Base-by-base conservation (phyloP, 1,140 invertebrate genomes). In the Diachasma alloeum region DNA sequence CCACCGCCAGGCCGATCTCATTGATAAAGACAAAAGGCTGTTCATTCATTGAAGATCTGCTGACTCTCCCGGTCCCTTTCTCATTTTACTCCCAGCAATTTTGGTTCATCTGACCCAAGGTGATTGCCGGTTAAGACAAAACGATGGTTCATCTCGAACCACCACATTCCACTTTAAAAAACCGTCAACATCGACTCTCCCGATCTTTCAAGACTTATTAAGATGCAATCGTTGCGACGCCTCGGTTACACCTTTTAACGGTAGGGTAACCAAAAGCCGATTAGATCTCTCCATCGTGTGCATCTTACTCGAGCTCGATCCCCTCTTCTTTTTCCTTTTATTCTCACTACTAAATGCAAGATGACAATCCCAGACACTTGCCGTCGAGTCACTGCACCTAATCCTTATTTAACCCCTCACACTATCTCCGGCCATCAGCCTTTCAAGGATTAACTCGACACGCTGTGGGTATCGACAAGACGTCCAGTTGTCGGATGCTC, bases 391-490 rank as follows among this genome's bases (percentile, higher is more conserved):
- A 85, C 17, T 76, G 74, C 70, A 77, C 72, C 13, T 85, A 84
- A 85, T 85, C 83, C 83, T 82, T 80, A 84, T 85, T 85, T 85
- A 83, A 85, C 80, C 81, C 66, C 36, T 68, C 74, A 24, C 2
- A 78, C 48, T 84, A 85, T 84, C 83, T 76, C 53, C 56, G 77
- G 77, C 79, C 78, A 78, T 63, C 59, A 63, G 24, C 59, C 24
- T 11, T 22, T 70, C 63, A 68, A 76, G 82, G 83, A 85, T 85
- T 84, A 84, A 83, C 80, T 83, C 78, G 76, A 82, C 56, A 79
- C 42, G 37, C 36, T 42, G 22, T 71, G 74, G 26, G 4, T 63
- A 63, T 24, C 59, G 59, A 24, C 59, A 71, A 71, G 68, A 44
- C 37, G 13, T 63, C 19, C 13, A 22, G 24, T 26, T 67, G 17